Evolutionary conservation across 2,113 vertebrate genomes (phyloP), one percentile per base, ranked within the genome.

Genomic region (Eulemur macaco): DNA sequence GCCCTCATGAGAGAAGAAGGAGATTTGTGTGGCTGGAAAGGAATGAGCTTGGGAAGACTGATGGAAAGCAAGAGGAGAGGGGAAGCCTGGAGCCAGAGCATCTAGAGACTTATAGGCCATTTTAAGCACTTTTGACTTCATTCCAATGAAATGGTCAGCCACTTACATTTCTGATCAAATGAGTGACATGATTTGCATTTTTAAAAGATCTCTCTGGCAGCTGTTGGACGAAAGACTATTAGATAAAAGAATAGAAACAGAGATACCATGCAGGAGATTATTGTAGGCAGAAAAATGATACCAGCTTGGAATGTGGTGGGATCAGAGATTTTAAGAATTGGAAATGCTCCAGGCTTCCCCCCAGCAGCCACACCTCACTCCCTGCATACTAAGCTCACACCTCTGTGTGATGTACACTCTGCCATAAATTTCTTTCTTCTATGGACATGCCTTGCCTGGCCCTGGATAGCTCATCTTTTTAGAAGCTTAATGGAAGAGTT

Each of bases 171-270:
- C 68, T 84, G 80, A 80, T 39, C 34, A 87, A 92, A 89, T 42
- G 31, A 8, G 31, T 92, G 64, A 64, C 42, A 47, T 63, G 64
- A 50, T 58, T 78, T 73, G 47, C 54, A 86, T 83, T 42, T 91
- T 91, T 54, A 89, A 71, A 84, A 95, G 45, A 80, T 29, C 31
- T 95, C 50, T 77, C 54, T 50, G 73, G 87, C 63, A 86, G 47
- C 58, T 97, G 29, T 82, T 93, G 2, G 52, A 20, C 17, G 11
- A 56, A 71, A 83, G 60, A 68, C 11, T 83, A 39, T 64, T n/a
- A 68, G 20, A 23, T 37, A 23, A 52, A 96, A 89, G 21, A 47
- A 42, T 47, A 96, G 37, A 78, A 89, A 31, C 8, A 56, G 27
- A 76, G 78, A 60, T 21, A 66, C 4, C 31, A 71, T 42, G 27